A percentile compares a stretch with the other conserved stretches of the same genome.
Conservation (phyloP, 2,888 invertebrate genomes). For the Mactromeris polynyma region DNA sequence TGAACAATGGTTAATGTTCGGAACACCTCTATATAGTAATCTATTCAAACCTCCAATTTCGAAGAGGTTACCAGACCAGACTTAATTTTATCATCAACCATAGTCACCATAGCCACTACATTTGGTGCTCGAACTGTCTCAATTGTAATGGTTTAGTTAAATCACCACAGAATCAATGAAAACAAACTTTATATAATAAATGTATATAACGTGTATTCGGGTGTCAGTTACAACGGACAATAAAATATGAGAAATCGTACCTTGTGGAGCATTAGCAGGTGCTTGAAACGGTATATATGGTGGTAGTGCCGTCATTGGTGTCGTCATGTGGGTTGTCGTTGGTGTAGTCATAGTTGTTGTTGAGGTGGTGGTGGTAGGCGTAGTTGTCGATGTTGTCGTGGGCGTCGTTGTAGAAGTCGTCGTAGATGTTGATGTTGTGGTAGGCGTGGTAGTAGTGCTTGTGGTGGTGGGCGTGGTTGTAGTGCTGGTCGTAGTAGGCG, state of each 20-base stretch:
- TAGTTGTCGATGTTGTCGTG: slow-evolving; percentile 32
- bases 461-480: slow-evolving; percentile 51
- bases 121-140: too few relatives aligned
- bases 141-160: too few relatives aligned
- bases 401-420: slow-evolving; percentile 45
- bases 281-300: slow-evolving; percentile 59
- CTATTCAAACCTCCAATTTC: too few relatives aligned
- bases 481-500: slow-evolving; percentile 47
- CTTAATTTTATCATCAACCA: too few relatives aligned
- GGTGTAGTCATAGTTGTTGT: slow-evolving; percentile 48
- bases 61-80: too few relatives aligned
- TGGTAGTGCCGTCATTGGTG: slow-evolving; percentile 48
- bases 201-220: too few relatives aligned
- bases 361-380: slow-evolving; percentile 16
- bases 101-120: too few relatives aligned
- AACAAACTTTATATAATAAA: too few relatives aligned
- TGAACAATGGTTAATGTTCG: too few relatives aligned
- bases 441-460: slow-evolving; percentile 39
- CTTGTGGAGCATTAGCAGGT: slow-evolving; percentile 45
- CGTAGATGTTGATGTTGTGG: slow-evolving; percentile 45
- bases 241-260: background rate
- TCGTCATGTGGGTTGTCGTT: slow-evolving; percentile 14
- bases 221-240: too few relatives aligned
- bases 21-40: too few relatives aligned
- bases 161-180: too few relatives aligned